Conservation (phyloP, 2,888 invertebrate species). For the Cephus pygmeus region DNA sequence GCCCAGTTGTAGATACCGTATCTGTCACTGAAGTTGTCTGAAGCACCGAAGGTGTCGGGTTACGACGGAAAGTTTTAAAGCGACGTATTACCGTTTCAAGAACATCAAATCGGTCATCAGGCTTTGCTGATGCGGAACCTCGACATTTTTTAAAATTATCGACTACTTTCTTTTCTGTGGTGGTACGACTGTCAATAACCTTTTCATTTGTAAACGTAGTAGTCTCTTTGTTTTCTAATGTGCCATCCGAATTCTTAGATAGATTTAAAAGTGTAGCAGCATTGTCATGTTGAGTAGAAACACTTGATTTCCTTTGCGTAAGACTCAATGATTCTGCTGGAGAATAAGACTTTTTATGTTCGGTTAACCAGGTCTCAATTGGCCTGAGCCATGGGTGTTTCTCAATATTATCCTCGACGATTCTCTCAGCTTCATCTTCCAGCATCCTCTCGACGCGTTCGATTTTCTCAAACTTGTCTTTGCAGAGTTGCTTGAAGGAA, state of each 20-base stretch:
- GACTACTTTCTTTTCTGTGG: background rate
- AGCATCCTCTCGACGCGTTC: constrained; percentile 40
- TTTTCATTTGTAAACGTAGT: background rate
- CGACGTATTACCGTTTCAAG: background rate
- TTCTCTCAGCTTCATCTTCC: constrained; percentile 44
- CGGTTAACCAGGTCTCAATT: constrained; percentile 51
- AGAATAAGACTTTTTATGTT: constrained; percentile 30
- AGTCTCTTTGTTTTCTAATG: background rate
- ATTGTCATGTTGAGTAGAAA: constrained; percentile 12
- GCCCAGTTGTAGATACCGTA: background rate
- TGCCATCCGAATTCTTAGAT: background rate
- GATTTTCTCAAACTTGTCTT: constrained; percentile 32
- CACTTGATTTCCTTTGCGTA: constrained; percentile 8
- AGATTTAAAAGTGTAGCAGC: background rate
- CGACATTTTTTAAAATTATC: background rate
- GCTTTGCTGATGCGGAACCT: background rate
- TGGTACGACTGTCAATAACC: background rate
- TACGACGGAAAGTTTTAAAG: background rate
- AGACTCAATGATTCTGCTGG: background rate
- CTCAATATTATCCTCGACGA: constrained; percentile 46
- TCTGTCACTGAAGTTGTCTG: background rate
- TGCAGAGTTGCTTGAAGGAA: constrained; percentile 1
- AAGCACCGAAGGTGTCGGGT: background rate
- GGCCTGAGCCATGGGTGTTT: constrained; percentile 54
- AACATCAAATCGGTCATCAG: background rate